Conservation (phyloP, 2,888 invertebrate genomes). For the Caenorhabditis sp. region DNA sequence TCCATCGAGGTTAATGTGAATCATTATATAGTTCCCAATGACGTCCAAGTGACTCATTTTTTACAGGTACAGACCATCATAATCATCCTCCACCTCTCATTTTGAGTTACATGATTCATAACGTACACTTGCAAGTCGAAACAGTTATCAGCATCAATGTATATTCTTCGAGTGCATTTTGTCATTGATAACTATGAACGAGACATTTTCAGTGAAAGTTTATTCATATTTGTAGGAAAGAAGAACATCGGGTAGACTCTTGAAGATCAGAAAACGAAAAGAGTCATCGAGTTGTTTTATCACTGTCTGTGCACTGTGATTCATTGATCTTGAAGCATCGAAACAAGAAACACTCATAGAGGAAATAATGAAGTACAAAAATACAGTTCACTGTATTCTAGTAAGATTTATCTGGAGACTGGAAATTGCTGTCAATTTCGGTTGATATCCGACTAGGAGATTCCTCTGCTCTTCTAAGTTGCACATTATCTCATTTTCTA, state of each 20-base stretch:
- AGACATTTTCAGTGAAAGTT: slow-evolving; percentile 27
- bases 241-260: slow-evolving; percentile 9
- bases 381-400: too few relatives aligned
- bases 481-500: too few relatives aligned
- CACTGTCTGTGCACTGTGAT: slow-evolving; percentile 8
- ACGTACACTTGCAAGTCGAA: slow-evolving; percentile 36
- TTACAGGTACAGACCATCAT: slow-evolving; percentile 37
- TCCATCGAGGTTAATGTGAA: slow-evolving; percentile 50
- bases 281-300: not conserved
- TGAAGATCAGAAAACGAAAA: not conserved
- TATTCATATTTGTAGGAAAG: slow-evolving; percentile 15
- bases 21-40: slow-evolving; percentile 57
- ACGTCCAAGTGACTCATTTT: slow-evolving; percentile 53
- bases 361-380: too few relatives aligned
- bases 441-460: too few relatives aligned
- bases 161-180: slow-evolving; percentile 36
- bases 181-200: slow-evolving; percentile 30
- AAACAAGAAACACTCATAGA: too few relatives aligned
- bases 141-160: slow-evolving; percentile 36
- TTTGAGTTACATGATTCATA: slow-evolving; percentile 43
- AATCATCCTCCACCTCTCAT: slow-evolving; percentile 27
- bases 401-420: too few relatives aligned
- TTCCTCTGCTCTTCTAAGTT: too few relatives aligned
- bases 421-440: too few relatives aligned
- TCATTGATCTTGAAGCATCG: not conserved